These are phyloP conservation scores for Larimichthys polyactis DNA, from an alignment of 2,113 vertebrate genomes.

Conservation along the genomic window DNA sequence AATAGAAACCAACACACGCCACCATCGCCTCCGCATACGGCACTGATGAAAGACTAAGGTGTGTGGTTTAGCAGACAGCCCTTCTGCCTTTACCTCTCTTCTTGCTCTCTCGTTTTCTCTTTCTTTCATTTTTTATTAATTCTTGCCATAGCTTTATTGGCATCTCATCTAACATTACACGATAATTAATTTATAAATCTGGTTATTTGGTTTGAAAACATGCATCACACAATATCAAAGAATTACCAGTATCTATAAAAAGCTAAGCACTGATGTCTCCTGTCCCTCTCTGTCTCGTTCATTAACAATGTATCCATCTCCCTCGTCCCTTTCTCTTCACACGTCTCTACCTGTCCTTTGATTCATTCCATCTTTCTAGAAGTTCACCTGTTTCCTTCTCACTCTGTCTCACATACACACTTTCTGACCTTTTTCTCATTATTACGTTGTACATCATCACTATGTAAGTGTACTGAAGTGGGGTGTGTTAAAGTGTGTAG, in stretches of 20 bases:
- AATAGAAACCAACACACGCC: slow-evolving; percentile 68
- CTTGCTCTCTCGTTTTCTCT: neutral
- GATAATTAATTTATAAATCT: neutral
- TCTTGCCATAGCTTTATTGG: slow-evolving; percentile 25
- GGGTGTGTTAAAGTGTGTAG: neutral
- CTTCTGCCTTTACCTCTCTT: slow-evolving; percentile 48
- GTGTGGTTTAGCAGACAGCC: slow-evolving; percentile 61
- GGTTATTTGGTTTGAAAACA: neutral
- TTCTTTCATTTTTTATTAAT: slow-evolving; percentile 7
- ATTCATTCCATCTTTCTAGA: neutral
- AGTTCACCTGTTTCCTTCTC: neutral
- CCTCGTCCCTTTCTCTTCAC: neutral
- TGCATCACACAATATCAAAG: neutral
- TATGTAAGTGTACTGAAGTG: neutral
- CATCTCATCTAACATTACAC: neutral
- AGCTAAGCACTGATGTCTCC: neutral
- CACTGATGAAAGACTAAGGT: slow-evolving; percentile 73
- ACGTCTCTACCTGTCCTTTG: neutral
- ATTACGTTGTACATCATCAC: neutral
- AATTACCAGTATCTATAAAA: neutral
- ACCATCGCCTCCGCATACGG: slow-evolving; percentile 67
- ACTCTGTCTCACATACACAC: too few relatives aligned
- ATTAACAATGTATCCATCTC: neutral
- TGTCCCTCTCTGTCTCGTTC: neutral
- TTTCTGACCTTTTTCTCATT: neutral